Evolutionary conservation across 2,113 vertebrate species (phyloP), one percentile per base, ranked within the genome.

Genomic region (Genyomyrus donnyi): DNA sequence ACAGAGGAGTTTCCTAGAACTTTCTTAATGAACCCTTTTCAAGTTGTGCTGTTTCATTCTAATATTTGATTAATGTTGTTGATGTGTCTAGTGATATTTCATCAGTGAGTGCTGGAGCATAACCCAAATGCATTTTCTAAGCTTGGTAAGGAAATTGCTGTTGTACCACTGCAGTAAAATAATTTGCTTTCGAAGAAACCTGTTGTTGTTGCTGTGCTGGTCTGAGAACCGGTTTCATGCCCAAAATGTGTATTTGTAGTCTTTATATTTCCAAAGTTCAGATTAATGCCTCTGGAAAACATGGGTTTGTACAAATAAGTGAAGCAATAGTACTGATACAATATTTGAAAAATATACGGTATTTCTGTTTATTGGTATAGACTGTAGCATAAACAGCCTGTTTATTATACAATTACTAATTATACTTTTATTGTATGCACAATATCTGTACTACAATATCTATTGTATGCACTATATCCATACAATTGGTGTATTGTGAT

Each of bases 111-210:
- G 83, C 17, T 48, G 83, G 35, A 10, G 83, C 19, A 48, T 46
- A 85, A 85, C 45, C 19, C 83, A 48, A 85, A 85, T 85, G 80
- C 80, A 46, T 84, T 84, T 84, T 46, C 39, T 84, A 21, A 62
- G 42, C 42, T 48, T 85, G 39, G 42, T 42, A 85, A 24, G 39
- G 83, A 46, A 85, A 85, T 85, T 39, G 70, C 15, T 17, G 70
- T 77, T 77, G 31, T 39, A 17, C 31, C 70, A 35, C 39, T 77
- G 70, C 35, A 35, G 31, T 77, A 77, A 39, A n/a, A 39, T 77
- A 77, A 17, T 35, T 77, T 39, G 66, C 31, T 3, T 74, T 74
- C 0, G 3, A 31, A 74, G 66, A 74, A 74, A 35, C 56, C 56
- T 31, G 27, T 74, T 31, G 62, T 66, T 66, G 11, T 74, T 35